A percentile compares a stretch with the other conserved stretches of the same genome.
phyloP scores from a whole-genome alignment of 2,888 invertebrate species.

The Pyrochroa serraticornis region DNA sequence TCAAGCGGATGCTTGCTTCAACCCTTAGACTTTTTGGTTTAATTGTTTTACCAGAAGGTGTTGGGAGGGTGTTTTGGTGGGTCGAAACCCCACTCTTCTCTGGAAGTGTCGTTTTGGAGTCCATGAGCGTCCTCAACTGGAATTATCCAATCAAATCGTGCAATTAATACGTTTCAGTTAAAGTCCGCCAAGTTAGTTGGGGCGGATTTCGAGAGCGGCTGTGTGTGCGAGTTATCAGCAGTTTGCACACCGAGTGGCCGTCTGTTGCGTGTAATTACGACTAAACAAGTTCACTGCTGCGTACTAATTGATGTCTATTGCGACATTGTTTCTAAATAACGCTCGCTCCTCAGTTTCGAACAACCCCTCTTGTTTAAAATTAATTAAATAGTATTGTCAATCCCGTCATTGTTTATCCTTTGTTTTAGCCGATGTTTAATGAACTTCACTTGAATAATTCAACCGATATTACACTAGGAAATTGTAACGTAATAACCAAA shows the following conservation, averaged over 20 bases:
- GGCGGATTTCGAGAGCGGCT: slow-evolving; percentile 18
- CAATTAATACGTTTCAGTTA: slow-evolving; percentile 26
- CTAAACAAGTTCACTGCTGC: slow-evolving; percentile 59
- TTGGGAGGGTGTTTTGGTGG: too few relatives aligned
- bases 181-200: slow-evolving; percentile 11
- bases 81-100: too few relatives aligned
- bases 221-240: slow-evolving; percentile 49
- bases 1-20: too few relatives aligned
- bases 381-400: slow-evolving; percentile 52
- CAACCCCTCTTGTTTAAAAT: slow-evolving; percentile 48
- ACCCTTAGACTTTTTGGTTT: too few relatives aligned
- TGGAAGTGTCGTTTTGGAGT: too few relatives aligned
- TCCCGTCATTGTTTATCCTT: slow-evolving; percentile 41
- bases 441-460: slow-evolving; percentile 35
- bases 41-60: too few relatives aligned
- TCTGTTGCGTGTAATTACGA: slow-evolving; percentile 59
- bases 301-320: slow-evolving; percentile 59
- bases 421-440: slow-evolving; percentile 38
- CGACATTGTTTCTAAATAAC: slow-evolving; percentile 57
- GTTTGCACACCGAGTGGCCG: slow-evolving; percentile 53
- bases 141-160: slow-evolving; percentile 22
- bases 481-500: slow-evolving; percentile 25
- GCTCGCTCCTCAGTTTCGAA: slow-evolving; percentile 36
- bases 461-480: slow-evolving; percentile 31
- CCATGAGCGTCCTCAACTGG: too few relatives aligned